Base-by-base conservation (phyloP, 1,140 invertebrate species). In the Cephus cinctus region DNA sequence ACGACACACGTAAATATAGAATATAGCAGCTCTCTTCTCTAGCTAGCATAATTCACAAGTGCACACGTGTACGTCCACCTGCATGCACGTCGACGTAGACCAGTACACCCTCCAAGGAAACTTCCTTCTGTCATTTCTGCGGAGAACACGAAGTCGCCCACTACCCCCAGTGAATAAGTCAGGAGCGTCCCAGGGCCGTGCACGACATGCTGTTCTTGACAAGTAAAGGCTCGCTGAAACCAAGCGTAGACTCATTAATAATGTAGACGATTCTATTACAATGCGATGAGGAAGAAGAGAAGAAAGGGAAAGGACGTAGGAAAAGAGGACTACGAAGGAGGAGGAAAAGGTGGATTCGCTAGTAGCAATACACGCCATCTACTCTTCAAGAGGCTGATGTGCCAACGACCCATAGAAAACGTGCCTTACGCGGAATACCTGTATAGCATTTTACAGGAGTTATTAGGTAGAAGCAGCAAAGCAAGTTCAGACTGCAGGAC, bases 251-350 rank as follows among this genome's bases (percentile, higher is more conserved):
- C 18, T 4, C 19, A 62, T 62, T 62, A 61, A 62, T 61, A 61
- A 62, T 62, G 50, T 44, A 62, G 52, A 61, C 52, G 49, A 62
- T 62, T 62, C 58, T 61, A 58, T 61, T 60, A 56, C 52, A 52
- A 58, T 58, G 41, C 47, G 56, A 52, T 53, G 22, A 50, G 38
- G 43, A 35, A n/a, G 16, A 46, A 45, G 6, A 8, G 18, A 19
- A 25, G 22, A 5, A 35, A 27, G 21, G 19, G 18, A 32, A 41
- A 18, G 32, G 16, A 32, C 20, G 32, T 16, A 19, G 14, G 12
- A 2, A 31, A 35, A 16, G 25, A 5, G 16, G 32, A 25, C 32
- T 11, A 18, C n/a, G 15, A 41, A 12, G 19, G 22, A 14, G 27
- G 22, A 41, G 42, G 48, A 19, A 43, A 42, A 32, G 22, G 14